Base-by-base conservation (phyloP, 2,888 invertebrate genomes). In the Sericinus montela region DNA sequence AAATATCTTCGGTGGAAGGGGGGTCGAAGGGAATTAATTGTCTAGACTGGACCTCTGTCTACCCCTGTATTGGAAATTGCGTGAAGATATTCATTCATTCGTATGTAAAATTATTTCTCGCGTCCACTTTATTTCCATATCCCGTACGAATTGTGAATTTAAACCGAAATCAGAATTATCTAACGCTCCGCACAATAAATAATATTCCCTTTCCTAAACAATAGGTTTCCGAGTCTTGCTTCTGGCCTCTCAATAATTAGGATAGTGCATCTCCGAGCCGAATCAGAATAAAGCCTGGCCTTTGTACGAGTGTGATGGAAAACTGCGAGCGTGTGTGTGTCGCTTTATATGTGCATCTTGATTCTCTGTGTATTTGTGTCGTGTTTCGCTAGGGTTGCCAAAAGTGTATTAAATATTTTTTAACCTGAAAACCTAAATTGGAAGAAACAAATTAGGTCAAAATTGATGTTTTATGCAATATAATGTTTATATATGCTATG, bases 261-360 rank as follows among this genome's bases (percentile, higher is more conserved):
- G 91, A 72, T 89, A 93, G 93, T 92, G 90, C 94, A 94, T 89
- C 91, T 82, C 75, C 70, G 75, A 74, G 72, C 76, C 71, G 78
- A 91, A 76, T 79, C 83, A 75, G 84, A 80, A 84, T 82, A 82
- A 84, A 83, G 83, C 85, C 82, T 76, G 72, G 69, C 78, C 78
- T 76, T 82, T 80, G 77, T 73, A 60, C 53, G 64, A 56, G 69
- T 73, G 78, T 68, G 75, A 58, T 68, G 48, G 62, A 65, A 67
- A 65, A 67, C 60, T 56, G 42, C 54, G 61, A 56, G 61, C 56
- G 57, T 58, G 64, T 65, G 65, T 66, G 65, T 52, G 61, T n/a
- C 25, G 45, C 46, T 57, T 53, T 58, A 54, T 59, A 54, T 62
- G 66, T 78, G 75, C 72, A 74, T 78, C 79, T 80, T 80, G 77